Evolutionary conservation across 2,888 invertebrate species (phyloP).

Genomic region (Stenoptilia bipunctidactyla): DNA sequence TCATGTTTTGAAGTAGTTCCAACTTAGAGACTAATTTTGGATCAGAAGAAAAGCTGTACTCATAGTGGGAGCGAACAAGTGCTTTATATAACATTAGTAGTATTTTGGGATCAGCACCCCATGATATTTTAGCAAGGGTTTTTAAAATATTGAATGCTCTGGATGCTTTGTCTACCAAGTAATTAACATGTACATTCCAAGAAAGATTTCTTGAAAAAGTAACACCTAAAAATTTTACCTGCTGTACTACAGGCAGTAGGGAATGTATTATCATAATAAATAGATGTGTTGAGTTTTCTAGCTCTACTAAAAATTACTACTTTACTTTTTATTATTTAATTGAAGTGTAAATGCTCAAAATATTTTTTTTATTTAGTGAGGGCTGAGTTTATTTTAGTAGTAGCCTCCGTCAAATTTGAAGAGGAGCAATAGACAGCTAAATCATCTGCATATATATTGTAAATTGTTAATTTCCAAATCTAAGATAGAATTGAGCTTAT

Average conservation of each 20-base stretch:
- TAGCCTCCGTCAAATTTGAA: not conserved
- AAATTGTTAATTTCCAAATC: conserved; percentile 10
- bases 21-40: not conserved
- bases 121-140: not conserved
- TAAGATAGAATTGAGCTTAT: conserved; percentile 8
- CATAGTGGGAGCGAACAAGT: conserved; percentile 1
- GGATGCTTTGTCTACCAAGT: not conserved
- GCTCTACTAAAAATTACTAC: not conserved
- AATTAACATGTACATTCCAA: conserved; percentile 3
- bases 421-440: not conserved
- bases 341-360: conserved; percentile 3
- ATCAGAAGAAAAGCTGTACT: conserved; percentile 5
- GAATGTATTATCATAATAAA: not conserved
- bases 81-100: conserved; percentile 4
- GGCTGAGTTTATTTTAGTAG: not conserved
- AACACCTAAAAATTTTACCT: conserved; percentile 7
- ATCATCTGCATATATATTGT: conserved; percentile 12
- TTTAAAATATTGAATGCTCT: conserved; percentile 3
- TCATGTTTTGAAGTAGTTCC: too few relatives aligned
- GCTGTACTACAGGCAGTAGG: conserved; percentile 1
- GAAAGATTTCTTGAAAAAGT: conserved; percentile 6
- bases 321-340: conserved; percentile 2
- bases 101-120: conserved; percentile 7
- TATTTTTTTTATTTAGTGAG: too few relatives aligned
- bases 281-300: not conserved